A percentile compares a stretch with the other conserved stretches of the same genome.
Conservation (phyloP, 2,797 vertebrate genomes). For the Lithobates pipiens region DNA sequence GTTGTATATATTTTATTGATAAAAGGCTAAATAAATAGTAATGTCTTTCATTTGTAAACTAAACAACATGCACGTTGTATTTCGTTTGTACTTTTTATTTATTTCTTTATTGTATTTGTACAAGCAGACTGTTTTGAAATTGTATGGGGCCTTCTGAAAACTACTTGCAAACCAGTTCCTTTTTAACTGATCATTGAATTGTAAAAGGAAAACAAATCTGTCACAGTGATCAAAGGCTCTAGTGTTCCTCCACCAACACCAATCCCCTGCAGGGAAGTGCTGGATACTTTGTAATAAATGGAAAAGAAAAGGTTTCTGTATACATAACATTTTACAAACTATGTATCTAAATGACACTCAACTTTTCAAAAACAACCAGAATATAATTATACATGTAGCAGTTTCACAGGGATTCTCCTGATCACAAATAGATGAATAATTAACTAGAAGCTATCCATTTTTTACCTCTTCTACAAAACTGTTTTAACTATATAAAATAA, state of each 20-base stretch:
- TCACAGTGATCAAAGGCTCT: slow-evolving; percentile 36
- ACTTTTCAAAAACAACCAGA: too few species aligned
- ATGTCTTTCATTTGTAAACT: too few species aligned
- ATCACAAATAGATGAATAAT: too few species aligned
- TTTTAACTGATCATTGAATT: slow-evolving; percentile 11
- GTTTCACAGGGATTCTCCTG: too few species aligned
- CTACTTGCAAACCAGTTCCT: neutral
- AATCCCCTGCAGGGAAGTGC: neutral
- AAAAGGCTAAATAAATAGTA: too few species aligned
- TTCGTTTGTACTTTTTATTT: too few species aligned
- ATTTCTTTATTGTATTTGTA: neutral
- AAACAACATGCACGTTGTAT: too few species aligned
- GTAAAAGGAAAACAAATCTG: slow-evolving; percentile 7
- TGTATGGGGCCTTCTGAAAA: neutral
- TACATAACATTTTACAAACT: neutral
- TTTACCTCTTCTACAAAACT: too few species aligned
- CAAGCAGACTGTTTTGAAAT: slow-evolving; percentile 16
- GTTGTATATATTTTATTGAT: too few species aligned
- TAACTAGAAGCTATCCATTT: too few species aligned
- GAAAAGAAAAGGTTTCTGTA: neutral
- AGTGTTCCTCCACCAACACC: neutral
- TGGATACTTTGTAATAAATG: neutral
- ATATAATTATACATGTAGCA: too few species aligned
- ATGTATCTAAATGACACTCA: neutral
- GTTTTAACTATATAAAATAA: too few species aligned